phyloP scores from a whole-genome alignment of 1,140 invertebrate species.

The Cryptotermes secundus region DNA sequence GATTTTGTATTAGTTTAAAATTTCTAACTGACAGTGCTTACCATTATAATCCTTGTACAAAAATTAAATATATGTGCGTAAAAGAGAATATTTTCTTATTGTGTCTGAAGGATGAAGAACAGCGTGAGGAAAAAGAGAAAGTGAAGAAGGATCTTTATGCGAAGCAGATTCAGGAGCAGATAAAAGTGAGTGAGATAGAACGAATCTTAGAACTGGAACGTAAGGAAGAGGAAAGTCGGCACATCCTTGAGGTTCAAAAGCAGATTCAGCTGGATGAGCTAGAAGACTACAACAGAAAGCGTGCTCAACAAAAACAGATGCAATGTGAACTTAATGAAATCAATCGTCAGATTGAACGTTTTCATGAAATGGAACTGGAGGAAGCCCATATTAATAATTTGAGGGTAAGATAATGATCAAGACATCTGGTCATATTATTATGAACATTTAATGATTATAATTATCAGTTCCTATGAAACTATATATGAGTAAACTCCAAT shows the following conservation, averaged over 20 bases:
- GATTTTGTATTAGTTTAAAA: too few relatives aligned
- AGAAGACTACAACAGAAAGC: slow-evolving; percentile 46
- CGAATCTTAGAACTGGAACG: slow-evolving; percentile 61
- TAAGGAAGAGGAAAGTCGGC: slow-evolving; percentile 63
- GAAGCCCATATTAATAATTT: slow-evolving; percentile 61
- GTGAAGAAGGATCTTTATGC: slow-evolving; percentile 46
- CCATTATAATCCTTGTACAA: too few relatives aligned
- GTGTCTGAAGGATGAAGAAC: slow-evolving; percentile 42
- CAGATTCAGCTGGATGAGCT: slow-evolving; percentile 56
- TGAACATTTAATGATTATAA: too few relatives aligned
- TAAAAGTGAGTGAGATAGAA: slow-evolving; percentile 58
- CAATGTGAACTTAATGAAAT: slow-evolving; percentile 56
- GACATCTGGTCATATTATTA: too few relatives aligned
- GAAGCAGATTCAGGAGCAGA: slow-evolving; percentile 54
- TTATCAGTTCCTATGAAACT: too few relatives aligned
- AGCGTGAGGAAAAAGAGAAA: slow-evolving; percentile 45
- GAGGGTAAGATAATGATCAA: slow-evolving; percentile 44
- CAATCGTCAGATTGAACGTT: slow-evolving; percentile 56
- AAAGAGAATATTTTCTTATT: background rate
- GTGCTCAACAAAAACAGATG: slow-evolving; percentile 47
- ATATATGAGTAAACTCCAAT: too few relatives aligned
- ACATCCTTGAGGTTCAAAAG: slow-evolving; percentile 58
- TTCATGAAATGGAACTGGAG: slow-evolving; percentile 56
- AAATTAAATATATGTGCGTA: too few relatives aligned
- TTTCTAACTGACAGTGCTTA: too few relatives aligned